A percentile compares a stretch with the other conserved stretches of the same genome.
Conservation (phyloP, 2,113 vertebrate genomes). For the Hippocampus abdominalis region DNA sequence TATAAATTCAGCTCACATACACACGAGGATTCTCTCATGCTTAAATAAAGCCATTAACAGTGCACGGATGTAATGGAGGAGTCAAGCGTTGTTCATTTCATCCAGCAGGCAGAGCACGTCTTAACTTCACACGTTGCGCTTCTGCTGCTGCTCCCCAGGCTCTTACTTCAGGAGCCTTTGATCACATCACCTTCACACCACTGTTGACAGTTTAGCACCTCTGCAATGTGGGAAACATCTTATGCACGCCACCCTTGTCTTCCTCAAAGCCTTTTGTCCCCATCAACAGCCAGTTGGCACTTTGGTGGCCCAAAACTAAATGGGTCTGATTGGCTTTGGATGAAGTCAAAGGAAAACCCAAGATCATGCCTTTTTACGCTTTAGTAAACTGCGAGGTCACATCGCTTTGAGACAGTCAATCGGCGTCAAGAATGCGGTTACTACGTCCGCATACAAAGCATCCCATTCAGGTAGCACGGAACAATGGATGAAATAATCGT, state of each 20-base stretch:
- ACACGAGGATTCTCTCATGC: not conserved
- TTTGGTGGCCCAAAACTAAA: conserved; percentile 28
- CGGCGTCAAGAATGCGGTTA: too few species aligned
- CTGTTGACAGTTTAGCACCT: conserved; percentile 68
- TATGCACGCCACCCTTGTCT: conserved; percentile 48
- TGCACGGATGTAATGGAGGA: conserved; percentile 6
- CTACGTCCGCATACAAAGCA: too few species aligned
- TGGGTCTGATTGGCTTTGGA: conserved; percentile 5
- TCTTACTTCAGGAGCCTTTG: conserved; percentile 57
- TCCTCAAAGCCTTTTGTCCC: conserved; percentile 12
- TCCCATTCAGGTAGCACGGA: too few species aligned
- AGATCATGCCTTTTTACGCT: not conserved
- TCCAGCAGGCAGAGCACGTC: conserved; percentile 4
- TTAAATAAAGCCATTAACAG: conserved; percentile 5
- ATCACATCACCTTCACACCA: conserved; percentile 60
- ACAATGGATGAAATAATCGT: too few species aligned
- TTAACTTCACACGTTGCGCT: conserved; percentile 26
- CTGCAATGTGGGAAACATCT: conserved; percentile 49
- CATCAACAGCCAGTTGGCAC: conserved; percentile 43
- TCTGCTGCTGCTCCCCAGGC: conserved; percentile 44
- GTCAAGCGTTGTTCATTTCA: not conserved
- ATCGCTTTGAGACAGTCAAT: not conserved
- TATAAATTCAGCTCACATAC: not conserved
- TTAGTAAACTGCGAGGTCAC: not conserved
- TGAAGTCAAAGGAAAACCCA: not conserved